Evolutionary conservation across 1,140 invertebrate genomes (phyloP).

Genomic region (Zaprionus ghesquierei): DNA sequence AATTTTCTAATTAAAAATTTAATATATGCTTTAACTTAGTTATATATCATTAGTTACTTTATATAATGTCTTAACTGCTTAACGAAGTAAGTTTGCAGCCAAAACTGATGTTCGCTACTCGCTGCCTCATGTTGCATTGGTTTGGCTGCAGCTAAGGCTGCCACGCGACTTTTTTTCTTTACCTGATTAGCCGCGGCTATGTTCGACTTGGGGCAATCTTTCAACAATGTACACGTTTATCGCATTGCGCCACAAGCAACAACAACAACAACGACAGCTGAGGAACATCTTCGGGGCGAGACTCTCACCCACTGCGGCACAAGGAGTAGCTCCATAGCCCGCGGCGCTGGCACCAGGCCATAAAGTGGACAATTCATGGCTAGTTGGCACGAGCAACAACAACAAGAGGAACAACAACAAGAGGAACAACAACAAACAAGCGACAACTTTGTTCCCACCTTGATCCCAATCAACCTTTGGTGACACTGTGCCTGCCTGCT

Average conservation of each 20-base stretch:
- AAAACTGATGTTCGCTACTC: neutral
- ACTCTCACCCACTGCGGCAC: neutral
- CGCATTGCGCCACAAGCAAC: conserved; percentile 27
- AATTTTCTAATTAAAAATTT: no score
- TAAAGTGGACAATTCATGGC: conserved; percentile 75
- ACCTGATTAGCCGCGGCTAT: neutral
- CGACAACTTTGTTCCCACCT: conserved; percentile 74
- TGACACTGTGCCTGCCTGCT: conserved; percentile 43
- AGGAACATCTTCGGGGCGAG: neutral
- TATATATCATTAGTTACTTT: no score
- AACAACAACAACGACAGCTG: neutral
- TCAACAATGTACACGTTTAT: conserved; percentile 37
- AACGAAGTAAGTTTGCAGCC: neutral
- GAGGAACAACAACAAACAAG: conserved; percentile 45
- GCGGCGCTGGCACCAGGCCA: conserved; percentile 12
- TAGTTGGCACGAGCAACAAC: conserved; percentile 25
- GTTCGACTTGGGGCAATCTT: conserved; percentile 15
- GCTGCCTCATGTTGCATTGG: no score
- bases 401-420: conserved; percentile 30
- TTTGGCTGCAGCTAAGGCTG: neutral
- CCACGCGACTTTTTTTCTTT: neutral
- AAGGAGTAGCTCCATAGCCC: neutral
- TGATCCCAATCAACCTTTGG: conserved; percentile 80
- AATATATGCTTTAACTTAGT: no score
- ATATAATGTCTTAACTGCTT: no score